These are phyloP conservation scores for Grammomys surdaster DNA, from an alignment of 2,113 vertebrate genomes.

Conservation along the genomic window DNA sequence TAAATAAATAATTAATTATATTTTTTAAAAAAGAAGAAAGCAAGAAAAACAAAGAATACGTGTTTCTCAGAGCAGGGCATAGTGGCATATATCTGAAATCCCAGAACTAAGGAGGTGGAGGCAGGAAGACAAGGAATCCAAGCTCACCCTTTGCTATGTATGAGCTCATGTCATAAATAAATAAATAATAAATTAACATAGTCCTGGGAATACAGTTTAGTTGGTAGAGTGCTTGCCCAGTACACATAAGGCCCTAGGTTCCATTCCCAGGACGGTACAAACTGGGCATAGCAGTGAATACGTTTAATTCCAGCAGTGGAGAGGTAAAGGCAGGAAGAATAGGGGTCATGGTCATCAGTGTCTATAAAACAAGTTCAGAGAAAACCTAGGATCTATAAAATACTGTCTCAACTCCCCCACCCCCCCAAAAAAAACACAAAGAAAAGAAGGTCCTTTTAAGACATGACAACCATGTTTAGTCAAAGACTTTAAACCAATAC, in stretches of 20 bases:
- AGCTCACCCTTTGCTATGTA: neutral
- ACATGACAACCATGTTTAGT: slow-evolving; percentile 5
- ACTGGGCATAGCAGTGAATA: neutral
- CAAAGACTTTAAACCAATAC: slow-evolving; percentile 11
- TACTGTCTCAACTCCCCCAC: neutral
- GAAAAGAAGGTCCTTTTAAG: slow-evolving; percentile 1
- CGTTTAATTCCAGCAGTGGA: neutral
- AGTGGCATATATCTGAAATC: neutral
- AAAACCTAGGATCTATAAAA: neutral
- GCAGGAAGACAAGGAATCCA: neutral
- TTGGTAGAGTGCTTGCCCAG: neutral
- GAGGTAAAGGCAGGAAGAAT: neutral
- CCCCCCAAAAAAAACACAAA: neutral
- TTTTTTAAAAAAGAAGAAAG: neutral
- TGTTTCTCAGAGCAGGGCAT: neutral
- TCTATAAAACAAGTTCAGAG: neutral
- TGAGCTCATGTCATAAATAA: neutral
- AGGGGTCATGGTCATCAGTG: neutral
- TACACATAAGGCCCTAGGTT: neutral
- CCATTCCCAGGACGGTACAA: neutral
- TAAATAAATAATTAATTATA: too few species aligned
- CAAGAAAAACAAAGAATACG: neutral
- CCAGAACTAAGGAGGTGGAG: neutral
- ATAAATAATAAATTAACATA: neutral
- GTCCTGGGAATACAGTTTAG: neutral